phyloP scores from a whole-genome alignment of 2,888 invertebrate species.

The Dicyrtoma fusca region DNA sequence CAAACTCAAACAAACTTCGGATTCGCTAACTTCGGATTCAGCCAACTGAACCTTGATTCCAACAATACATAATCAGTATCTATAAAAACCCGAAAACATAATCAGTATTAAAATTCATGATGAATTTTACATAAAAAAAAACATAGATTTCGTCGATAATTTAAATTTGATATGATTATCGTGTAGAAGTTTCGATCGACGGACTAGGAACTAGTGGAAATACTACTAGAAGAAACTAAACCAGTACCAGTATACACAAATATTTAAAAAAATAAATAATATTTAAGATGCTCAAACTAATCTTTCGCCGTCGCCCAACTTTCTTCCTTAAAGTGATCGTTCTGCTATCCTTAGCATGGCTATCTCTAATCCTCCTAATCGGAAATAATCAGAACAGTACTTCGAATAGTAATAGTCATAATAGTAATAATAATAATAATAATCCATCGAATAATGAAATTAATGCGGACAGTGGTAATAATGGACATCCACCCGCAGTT shows the following conservation, averaged over 20 bases:
- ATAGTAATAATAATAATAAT: slow-evolving; percentile 24
- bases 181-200: too few species aligned
- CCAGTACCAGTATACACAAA: too few species aligned
- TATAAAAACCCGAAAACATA: too few species aligned
- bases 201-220: not conserved
- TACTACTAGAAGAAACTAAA: not conserved
- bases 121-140: too few species aligned
- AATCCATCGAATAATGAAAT: not conserved
- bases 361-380: slow-evolving; percentile 32
- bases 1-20: too few species aligned
- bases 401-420: slow-evolving; percentile 1
- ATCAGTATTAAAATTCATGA: too few species aligned
- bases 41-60: too few species aligned
- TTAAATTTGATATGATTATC: too few species aligned
- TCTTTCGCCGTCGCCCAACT: slow-evolving; percentile 24
- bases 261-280: too few species aligned
- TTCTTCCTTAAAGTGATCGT: slow-evolving; percentile 29
- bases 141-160: too few species aligned
- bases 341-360: slow-evolving; percentile 33
- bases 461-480: slow-evolving; percentile 16
- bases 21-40: too few species aligned
- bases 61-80: too few species aligned
- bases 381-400: slow-evolving; percentile 24
- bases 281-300: slow-evolving; percentile 9
- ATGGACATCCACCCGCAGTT: not conserved